These are phyloP conservation scores for Onthophagus taurus DNA, from an alignment of 1,140 invertebrate genomes.

Conservation along the genomic window DNA sequence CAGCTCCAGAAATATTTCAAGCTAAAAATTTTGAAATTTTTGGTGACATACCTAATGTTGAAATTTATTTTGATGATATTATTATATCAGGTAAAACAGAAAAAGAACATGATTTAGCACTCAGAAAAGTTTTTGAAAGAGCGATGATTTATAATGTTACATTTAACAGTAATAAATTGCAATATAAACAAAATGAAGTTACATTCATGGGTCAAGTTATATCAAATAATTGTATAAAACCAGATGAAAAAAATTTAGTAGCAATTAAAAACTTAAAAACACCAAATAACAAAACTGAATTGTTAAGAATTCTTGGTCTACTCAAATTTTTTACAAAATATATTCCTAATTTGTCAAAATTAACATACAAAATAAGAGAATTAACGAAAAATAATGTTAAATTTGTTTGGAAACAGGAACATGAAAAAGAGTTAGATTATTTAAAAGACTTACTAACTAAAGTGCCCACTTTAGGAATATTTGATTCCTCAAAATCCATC, in stretches of 20 bases:
- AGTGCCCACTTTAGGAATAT: conserved; percentile 25
- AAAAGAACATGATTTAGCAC: conserved; percentile 28
- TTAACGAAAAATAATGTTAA: conserved; percentile 18
- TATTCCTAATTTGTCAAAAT: conserved; percentile 27
- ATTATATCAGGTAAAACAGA: conserved; percentile 20
- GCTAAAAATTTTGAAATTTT: conserved; percentile 26
- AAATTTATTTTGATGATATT: conserved; percentile 33
- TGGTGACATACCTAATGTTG: conserved; percentile 21
- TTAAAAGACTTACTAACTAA: conserved; percentile 25
- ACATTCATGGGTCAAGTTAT: background rate
- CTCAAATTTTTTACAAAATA: conserved; percentile 28
- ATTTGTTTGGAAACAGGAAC: conserved; percentile 23
- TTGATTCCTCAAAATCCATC: conserved; percentile 21
- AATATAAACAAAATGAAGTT: conserved; percentile 3
- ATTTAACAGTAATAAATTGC: conserved; percentile 1
- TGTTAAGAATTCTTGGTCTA: conserved; percentile 26
- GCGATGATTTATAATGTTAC: background rate
- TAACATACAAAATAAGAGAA: conserved; percentile 20
- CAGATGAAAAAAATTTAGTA: background rate
- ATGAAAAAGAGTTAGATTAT: conserved; percentile 21
- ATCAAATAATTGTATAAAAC: background rate
- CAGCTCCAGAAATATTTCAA: conserved; percentile 27
- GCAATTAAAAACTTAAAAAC: background rate
- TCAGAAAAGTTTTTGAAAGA: conserved; percentile 21
- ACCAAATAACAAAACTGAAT: conserved; percentile 6